Base-by-base conservation (phyloP, 1,140 invertebrate genomes). In the Dendroctonus valens region DNA sequence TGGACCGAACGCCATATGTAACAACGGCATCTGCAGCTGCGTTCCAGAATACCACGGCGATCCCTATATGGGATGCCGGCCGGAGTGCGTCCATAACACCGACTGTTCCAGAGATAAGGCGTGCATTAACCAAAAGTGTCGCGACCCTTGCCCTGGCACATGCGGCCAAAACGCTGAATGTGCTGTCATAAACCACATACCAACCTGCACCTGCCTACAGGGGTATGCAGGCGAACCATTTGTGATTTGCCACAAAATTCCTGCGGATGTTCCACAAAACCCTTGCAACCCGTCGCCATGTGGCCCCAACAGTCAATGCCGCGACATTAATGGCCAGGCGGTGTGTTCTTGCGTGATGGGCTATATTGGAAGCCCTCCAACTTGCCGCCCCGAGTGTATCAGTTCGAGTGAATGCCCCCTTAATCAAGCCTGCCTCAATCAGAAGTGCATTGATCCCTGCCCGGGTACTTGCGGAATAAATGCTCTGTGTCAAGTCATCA, bases 401-500 rank as follows among this genome's bases (percentile, higher is more conserved):
- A 75, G 86, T 0, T 87, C 84, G 70, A 86, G 86, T 0, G 90
- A 91, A 70, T 91, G 90, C 77, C 70, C 82, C 8, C 77, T 82
- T 52, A 83, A 83, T 68, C 81, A 82, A 77, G 85, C 89, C n/a
- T 92, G 90, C 71, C 81, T 86, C 11, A 87, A 86, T 74, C 86
- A 89, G 67, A 88, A 86, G 79, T 92, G 90, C 75, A 79, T 75
- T 40, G 84, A 92, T 78, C 90, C 91, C 46, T 92, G 91, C 76
- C 81, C 85, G 59, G 83, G 87, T 55, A 86, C 87, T 70, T 92
- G 90, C 72, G 87, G 74, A 37, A 50, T 76, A 8, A 69, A 65
- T 57, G 83, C 86, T 0, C 70, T 80, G 39, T 89, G 88, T 64
- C 72, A 80, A 60, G 81, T 84, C 0, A 79, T 82, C 26, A 85